These are phyloP conservation scores for Geotrypetes seraphini DNA, from an alignment of 2,797 vertebrate species.

Conservation along the genomic window DNA sequence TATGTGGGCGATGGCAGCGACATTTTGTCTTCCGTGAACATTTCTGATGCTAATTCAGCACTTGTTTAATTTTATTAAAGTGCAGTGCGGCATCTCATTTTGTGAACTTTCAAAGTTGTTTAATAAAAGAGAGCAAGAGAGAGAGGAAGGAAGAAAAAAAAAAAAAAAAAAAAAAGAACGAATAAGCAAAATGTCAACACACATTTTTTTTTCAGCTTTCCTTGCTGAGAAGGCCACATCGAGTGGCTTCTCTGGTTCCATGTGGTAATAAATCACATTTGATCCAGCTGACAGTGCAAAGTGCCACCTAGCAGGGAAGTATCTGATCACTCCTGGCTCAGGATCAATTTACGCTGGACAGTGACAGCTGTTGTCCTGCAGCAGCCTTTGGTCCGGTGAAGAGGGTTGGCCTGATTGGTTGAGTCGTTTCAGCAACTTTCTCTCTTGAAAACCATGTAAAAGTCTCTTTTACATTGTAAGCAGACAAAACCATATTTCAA, in stretches of 20 bases:
- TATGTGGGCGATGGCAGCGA: background rate
- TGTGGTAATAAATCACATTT: conserved; percentile 13
- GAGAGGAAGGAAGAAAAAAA: too few species aligned
- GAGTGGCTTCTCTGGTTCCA: conserved; percentile 3
- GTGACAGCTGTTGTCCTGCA: background rate
- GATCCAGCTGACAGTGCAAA: conserved; percentile 8
- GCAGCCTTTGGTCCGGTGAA: background rate
- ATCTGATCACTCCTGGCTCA: background rate
- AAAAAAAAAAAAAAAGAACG: conserved; percentile 5
- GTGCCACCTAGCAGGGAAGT: background rate
- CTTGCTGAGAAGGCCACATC: background rate
- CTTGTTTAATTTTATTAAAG: conserved; percentile 18
- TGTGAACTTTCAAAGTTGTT: conserved; percentile 6
- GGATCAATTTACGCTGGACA: background rate
- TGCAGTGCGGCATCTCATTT: conserved; percentile 2
- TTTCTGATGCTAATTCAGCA: conserved; percentile 23
- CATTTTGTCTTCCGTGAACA: conserved; percentile 20
- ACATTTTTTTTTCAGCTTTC: background rate
- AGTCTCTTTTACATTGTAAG: background rate
- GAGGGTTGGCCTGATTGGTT: background rate
- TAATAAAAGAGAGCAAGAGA: too few species aligned
- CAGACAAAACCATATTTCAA: rapidly evolving
- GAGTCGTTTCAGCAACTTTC: too few species aligned
- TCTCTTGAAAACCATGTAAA: too few species aligned
- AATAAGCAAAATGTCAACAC: conserved; percentile 2